These are phyloP conservation scores for Chamaea fasciata DNA, from an alignment of 2,113 vertebrate genomes.

Conservation along the genomic window DNA sequence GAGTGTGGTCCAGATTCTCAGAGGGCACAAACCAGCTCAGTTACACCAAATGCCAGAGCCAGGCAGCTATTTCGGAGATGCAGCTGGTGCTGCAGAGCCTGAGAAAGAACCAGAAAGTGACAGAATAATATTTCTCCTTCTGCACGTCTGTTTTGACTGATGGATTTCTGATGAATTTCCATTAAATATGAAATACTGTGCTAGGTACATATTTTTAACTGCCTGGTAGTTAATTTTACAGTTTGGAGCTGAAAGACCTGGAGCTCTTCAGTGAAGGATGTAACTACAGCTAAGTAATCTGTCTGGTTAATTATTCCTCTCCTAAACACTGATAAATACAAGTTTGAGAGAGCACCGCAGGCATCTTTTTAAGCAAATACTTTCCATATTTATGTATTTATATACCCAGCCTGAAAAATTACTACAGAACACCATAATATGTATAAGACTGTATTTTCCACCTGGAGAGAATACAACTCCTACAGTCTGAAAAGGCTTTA, in stretches of 20 bases:
- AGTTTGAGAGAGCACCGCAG: background rate
- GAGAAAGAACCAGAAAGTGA: background rate
- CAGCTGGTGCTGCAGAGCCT: background rate
- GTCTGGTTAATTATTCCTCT: conserved; percentile 18
- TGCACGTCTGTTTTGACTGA: background rate
- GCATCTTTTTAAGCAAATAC: background rate
- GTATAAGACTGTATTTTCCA: background rate
- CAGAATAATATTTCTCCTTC: background rate
- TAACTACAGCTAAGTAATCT: conserved; percentile 2
- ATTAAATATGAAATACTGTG: conserved; percentile 41
- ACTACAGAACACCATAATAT: background rate
- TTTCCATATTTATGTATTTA: conserved; percentile 1
- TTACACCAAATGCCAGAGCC: background rate
- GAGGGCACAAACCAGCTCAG: background rate
- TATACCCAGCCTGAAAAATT: background rate
- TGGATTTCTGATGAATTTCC: conserved; percentile 31
- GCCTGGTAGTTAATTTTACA: conserved; percentile 24
- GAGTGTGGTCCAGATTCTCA: background rate
- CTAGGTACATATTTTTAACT: conserved; percentile 43
- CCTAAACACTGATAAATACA: conserved; percentile 3
- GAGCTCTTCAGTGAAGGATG: background rate
- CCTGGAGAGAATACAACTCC: background rate
- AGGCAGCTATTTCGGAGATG: background rate
- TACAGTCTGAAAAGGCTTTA: background rate
- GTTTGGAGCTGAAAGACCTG: background rate